phyloP scores from a whole-genome alignment of 2,888 invertebrate genomes.

The Cataglyphis rosenhaueri region DNA sequence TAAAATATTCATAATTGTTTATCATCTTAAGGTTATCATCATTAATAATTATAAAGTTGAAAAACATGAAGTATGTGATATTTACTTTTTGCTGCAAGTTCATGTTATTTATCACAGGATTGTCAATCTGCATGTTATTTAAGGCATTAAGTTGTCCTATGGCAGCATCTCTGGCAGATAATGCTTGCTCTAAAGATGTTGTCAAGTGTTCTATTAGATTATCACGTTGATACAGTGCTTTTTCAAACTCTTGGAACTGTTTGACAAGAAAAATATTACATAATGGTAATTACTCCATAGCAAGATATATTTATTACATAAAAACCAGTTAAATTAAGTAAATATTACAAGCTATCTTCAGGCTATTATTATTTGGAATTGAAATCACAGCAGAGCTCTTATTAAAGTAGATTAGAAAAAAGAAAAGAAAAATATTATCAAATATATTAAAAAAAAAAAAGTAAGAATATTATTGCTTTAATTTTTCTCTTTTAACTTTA shows the following conservation, averaged over 20 bases:
- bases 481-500: background rate
- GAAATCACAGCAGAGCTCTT: background rate
- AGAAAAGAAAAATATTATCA: background rate
- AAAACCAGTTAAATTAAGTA: background rate
- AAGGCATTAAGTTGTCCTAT: constrained; percentile 88
- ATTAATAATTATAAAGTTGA: constrained; percentile 8
- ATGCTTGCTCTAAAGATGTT: constrained; percentile 89
- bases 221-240: constrained; percentile 90
- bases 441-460: constrained; percentile 24
- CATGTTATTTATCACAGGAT: constrained; percentile 72
- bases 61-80: background rate
- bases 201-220: constrained; percentile 91
- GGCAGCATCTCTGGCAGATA: constrained; percentile 88
- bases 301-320: background rate
- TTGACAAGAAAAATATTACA: constrained; percentile 22
- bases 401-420: background rate
- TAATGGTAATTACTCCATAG: background rate
- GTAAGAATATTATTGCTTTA: no score
- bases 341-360: background rate
- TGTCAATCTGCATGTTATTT: constrained; percentile 88
- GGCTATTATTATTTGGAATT: background rate
- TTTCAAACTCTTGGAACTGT: constrained; percentile 90
- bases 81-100: constrained; percentile 75
- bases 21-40: constrained; percentile 77
- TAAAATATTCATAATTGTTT: constrained; percentile 83